phyloP scores from a whole-genome alignment of 2,888 invertebrate genomes.

The Tetrapedia diversipes region DNA sequence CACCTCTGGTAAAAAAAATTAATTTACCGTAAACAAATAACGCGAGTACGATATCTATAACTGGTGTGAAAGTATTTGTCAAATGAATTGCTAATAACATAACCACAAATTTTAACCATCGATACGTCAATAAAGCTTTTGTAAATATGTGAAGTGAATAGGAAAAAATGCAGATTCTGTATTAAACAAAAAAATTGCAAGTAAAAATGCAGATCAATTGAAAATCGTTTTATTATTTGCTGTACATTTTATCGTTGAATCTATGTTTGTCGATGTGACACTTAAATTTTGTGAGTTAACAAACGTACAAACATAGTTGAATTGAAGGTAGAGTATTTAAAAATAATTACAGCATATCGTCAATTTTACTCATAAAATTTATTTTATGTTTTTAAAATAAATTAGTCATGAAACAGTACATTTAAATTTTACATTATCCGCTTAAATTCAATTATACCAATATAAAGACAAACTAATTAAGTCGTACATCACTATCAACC shows the following conservation, averaged over 20 bases:
- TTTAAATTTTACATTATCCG: too few species aligned
- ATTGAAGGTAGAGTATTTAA: constrained; percentile 5
- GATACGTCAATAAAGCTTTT: not conserved
- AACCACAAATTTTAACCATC: constrained; percentile 38
- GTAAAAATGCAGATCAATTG: not conserved
- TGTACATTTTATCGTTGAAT: not conserved
- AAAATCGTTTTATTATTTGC: not conserved
- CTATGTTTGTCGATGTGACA: not conserved
- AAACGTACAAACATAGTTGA: not conserved
- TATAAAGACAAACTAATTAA: too few species aligned
- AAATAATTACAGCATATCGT: not conserved
- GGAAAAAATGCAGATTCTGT: not conserved
- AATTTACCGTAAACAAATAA: constrained; percentile 4
- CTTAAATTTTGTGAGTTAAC: not conserved
- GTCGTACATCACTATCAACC: not conserved
- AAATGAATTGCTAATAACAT: constrained; percentile 12
- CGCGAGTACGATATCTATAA: not conserved
- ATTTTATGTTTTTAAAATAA: too few species aligned
- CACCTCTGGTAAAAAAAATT: not conserved
- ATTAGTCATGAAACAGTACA: too few species aligned
- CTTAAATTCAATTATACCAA: too few species aligned
- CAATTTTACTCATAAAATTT: not conserved
- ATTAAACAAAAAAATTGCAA: constrained; percentile 4
- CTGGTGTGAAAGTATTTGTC: constrained; percentile 2
- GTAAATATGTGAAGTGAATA: constrained; percentile 12